Evolutionary conservation across 2,888 invertebrate species (phyloP), one percentile per base, ranked within the genome.

Genomic region (Calameuta pallipes): DNA sequence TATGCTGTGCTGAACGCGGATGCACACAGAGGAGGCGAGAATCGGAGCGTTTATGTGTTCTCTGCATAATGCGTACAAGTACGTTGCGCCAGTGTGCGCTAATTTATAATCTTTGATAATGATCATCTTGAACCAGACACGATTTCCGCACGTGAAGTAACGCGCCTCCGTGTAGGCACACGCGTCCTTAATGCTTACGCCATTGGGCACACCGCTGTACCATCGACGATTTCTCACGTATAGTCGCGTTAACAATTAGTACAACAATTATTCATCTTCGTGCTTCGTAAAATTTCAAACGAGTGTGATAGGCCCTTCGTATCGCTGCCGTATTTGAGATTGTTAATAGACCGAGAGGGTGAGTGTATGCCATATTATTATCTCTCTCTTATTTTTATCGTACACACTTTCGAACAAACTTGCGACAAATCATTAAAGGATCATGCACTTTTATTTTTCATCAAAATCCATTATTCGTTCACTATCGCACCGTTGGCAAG

Each of bases 221-320:
- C 85, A 85, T 85, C 85, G 85, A 88, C 85, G 86, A 83, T 81
- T 83, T 84, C 82, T 84, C 82, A 79, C 83, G 80, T 82, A 85
- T 84, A 85, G 84, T 83, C 86, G 85, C 84, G 84, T 85, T 85
- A 87, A 89, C 88, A 87, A 89, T 88, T 85, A 86, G 86, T 88
- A 87, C 86, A 89, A 80, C 84, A 80, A 85, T 82, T 70, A 33
- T 75, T 75, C 41, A 30, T 68, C 34, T 68, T 75, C 69, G 69
- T 76, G 71, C 73, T 76, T 56, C 69, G 70, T 36, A 31, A 71
- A 31, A 71, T 71, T 71, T 71, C 71, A 71, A 71, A 30, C 71
- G 33, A 71, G 71, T 71, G 71, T 71, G 71, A 71, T 71, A 71
- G 71, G 71, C 71, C 71, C 34, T 71, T 71, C 71, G 33, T 71